Conservation (phyloP, 2,113 vertebrate species). For the Xenotilapia caudafasciata region DNA sequence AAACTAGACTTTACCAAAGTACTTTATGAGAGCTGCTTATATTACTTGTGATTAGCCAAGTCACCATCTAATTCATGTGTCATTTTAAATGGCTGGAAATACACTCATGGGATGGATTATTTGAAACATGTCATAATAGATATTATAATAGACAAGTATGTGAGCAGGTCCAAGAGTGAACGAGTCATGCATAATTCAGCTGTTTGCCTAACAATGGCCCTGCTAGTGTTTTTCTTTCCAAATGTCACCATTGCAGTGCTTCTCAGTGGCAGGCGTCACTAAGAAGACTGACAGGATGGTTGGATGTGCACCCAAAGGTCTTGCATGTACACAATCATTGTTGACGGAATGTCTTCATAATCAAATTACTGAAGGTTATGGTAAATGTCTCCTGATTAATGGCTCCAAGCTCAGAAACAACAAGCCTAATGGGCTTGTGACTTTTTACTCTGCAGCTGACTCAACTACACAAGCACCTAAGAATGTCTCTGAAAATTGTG, state of each 20-base stretch:
- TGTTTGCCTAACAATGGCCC: conserved; percentile 1
- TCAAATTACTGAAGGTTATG: conserved; percentile 52
- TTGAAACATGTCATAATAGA: background rate
- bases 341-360: conserved; percentile 21
- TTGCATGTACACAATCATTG: background rate
- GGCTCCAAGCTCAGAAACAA: background rate
- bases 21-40: background rate
- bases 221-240: background rate
- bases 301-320: background rate
- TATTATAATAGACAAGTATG: background rate
- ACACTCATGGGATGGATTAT: background rate
- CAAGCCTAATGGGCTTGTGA: conserved; percentile 4
- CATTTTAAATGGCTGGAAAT: background rate
- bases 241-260: conserved; percentile 44
- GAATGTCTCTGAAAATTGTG: background rate
- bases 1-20: background rate
- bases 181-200: conserved; percentile 60
- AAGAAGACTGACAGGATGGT: conserved; percentile 15
- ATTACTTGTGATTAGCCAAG: background rate
- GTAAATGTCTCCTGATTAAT: conserved; percentile 50
- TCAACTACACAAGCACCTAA: background rate
- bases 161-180: background rate
- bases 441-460: background rate
- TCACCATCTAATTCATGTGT: background rate
- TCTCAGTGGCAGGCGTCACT: conserved; percentile 14